Conservation (phyloP, 2,888 invertebrate species). For the Epirrhoe tristata region DNA sequence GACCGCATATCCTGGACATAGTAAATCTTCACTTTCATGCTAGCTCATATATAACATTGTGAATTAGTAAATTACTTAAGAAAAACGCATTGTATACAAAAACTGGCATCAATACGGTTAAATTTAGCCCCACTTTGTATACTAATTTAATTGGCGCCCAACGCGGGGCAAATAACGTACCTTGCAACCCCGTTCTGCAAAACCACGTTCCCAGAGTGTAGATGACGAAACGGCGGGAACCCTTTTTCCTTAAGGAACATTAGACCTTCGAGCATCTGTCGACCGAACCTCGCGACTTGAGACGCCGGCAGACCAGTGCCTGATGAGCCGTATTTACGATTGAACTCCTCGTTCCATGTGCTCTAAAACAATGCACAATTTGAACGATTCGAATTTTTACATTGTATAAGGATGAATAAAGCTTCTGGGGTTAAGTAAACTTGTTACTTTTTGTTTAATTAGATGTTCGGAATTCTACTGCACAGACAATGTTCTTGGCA, state of each 20-base stretch:
- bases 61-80: too few relatives aligned
- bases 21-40: neutral
- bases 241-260: conserved; percentile 94
- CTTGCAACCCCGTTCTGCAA: conserved; percentile 96
- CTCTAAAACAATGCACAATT: conserved; percentile 79
- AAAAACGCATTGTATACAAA: too few relatives aligned
- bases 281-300: conserved; percentile 94
- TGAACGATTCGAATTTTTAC: too few relatives aligned
- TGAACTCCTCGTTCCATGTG: conserved; percentile 92
- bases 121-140: too few relatives aligned
- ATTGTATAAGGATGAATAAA: too few relatives aligned
- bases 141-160: too few relatives aligned
- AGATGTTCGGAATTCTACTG: too few relatives aligned
- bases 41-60: too few relatives aligned
- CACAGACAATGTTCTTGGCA: too few relatives aligned
- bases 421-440: too few relatives aligned
- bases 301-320: conserved; percentile 90
- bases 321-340: conserved; percentile 89
- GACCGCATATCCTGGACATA: conserved; percentile 89
- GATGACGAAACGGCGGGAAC: conserved; percentile 93
- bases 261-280: conserved; percentile 94
- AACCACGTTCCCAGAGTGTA: conserved; percentile 96
- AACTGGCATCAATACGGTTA: too few relatives aligned
- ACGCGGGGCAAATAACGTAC: conserved; percentile 66
- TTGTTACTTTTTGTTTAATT: too few relatives aligned